These are phyloP conservation scores for Meriones unguiculatus DNA, from an alignment of 2,113 vertebrate species.

Conservation along the genomic window DNA sequence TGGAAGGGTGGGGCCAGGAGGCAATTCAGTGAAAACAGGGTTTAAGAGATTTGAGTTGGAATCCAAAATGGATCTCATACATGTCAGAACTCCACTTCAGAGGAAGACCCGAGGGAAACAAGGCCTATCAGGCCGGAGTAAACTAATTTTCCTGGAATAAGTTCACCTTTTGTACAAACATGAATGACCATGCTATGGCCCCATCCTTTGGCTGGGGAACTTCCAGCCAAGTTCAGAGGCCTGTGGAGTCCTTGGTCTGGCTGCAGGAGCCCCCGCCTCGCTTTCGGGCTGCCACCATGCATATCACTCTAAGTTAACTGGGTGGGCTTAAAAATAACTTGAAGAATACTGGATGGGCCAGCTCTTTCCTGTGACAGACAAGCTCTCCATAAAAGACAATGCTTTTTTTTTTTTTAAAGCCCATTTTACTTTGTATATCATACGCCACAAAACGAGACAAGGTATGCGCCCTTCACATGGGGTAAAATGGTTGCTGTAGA, in stretches of 20 bases:
- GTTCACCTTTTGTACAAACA: neutral
- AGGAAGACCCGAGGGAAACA: conserved; percentile 43
- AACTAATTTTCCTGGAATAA: conserved; percentile 37
- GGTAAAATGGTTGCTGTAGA: neutral
- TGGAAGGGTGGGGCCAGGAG: neutral
- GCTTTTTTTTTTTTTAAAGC: neutral
- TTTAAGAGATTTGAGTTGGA: conserved; percentile 9
- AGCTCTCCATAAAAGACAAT: neutral
- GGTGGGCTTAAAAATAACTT: neutral
- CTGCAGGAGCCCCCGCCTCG: neutral
- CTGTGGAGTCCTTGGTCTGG: neutral
- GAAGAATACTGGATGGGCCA: neutral
- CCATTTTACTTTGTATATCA: neutral
- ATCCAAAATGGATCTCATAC: neutral
- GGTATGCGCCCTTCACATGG: too few species aligned
- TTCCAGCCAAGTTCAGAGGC: neutral
- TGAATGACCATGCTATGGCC: neutral
- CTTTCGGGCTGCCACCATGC: neutral
- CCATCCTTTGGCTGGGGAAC: neutral
- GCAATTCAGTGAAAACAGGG: neutral
- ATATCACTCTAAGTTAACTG: neutral
- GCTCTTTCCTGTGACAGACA: neutral
- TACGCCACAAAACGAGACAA: neutral
- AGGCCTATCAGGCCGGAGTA: conserved; percentile 36
- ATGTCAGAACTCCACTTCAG: neutral